phyloP scores from a whole-genome alignment of 1,140 invertebrate genomes.

The Penaeus japonicus region DNA sequence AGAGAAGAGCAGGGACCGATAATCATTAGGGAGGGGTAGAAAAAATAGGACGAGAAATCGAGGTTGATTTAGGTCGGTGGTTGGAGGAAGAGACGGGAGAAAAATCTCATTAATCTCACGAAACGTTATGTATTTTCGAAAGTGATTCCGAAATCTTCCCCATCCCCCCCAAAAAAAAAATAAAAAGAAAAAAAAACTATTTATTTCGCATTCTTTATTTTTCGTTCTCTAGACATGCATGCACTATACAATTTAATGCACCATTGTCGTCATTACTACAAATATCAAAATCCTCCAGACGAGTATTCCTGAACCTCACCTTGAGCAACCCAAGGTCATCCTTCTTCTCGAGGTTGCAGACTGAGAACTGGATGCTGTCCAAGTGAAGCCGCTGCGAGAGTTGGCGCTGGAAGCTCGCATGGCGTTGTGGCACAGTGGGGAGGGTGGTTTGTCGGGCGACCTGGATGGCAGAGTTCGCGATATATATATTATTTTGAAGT shows the following conservation, averaged over 20 bases:
- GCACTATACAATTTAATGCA: too few species aligned
- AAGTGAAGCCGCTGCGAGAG: constrained; percentile 78
- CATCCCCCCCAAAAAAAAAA: too few species aligned
- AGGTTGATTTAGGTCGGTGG: not conserved
- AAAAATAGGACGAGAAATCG: not conserved
- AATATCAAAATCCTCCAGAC: not conserved
- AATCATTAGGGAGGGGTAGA: not conserved
- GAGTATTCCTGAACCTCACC: constrained; percentile 64
- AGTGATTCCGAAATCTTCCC: too few species aligned
- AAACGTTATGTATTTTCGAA: too few species aligned
- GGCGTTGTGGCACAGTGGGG: constrained; percentile 79
- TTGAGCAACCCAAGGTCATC: constrained; percentile 75
- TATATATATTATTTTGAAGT: not conserved
- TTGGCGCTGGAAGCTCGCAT: constrained; percentile 81
- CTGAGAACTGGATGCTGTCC: constrained; percentile 78
- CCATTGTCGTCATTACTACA: too few species aligned
- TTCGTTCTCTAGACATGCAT: too few species aligned
- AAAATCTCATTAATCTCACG: not conserved
- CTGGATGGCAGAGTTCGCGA: constrained; percentile 65
- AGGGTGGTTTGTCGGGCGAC: constrained; percentile 80
- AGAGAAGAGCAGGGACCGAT: not conserved
- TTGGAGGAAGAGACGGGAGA: not conserved
- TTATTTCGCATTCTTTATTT: too few species aligned
- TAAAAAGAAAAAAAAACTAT: too few species aligned
- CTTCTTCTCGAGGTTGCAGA: constrained; percentile 73